These are phyloP conservation scores for Nesometra sesokonis DNA, from an alignment of 35 echinoderm and acorn worm species.

Conservation along the genomic window DNA sequence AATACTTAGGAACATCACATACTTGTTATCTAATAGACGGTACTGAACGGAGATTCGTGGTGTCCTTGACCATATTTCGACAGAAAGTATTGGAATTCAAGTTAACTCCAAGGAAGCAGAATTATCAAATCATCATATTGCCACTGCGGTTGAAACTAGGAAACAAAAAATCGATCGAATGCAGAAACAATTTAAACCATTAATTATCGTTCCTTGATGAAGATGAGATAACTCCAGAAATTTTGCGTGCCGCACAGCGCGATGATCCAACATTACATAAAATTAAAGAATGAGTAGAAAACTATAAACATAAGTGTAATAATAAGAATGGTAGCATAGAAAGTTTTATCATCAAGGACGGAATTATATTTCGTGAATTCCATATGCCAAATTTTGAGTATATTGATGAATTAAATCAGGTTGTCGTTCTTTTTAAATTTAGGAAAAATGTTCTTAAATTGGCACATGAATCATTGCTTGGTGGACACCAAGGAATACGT, in stretches of 20 bases:
- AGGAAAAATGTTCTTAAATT: not conserved
- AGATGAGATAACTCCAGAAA: too few relatives aligned
- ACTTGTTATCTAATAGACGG: constrained; percentile 2
- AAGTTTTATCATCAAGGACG: not conserved
- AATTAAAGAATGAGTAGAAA: not conserved
- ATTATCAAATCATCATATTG: too few relatives aligned
- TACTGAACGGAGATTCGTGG: not conserved
- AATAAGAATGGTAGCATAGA: not conserved
- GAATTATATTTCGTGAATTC: not conserved
- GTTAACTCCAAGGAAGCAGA: too few relatives aligned
- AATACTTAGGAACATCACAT: not conserved
- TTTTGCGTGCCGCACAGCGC: not conserved
- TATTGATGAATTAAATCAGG: not conserved
- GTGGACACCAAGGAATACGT: not conserved
- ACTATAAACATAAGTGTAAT: not conserved
- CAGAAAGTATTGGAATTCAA: too few relatives aligned
- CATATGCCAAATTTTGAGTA: not conserved
- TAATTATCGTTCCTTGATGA: too few relatives aligned
- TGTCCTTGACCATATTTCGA: too few relatives aligned
- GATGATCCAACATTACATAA: not conserved
- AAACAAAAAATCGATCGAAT: too few relatives aligned
- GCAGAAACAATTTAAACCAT: too few relatives aligned
- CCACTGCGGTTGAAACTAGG: too few relatives aligned
- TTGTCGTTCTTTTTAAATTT: not conserved
- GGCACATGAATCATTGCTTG: not conserved